Evolutionary conservation across 2,888 invertebrate genomes (phyloP).

Genomic region (Dolomedes plantarius): DNA sequence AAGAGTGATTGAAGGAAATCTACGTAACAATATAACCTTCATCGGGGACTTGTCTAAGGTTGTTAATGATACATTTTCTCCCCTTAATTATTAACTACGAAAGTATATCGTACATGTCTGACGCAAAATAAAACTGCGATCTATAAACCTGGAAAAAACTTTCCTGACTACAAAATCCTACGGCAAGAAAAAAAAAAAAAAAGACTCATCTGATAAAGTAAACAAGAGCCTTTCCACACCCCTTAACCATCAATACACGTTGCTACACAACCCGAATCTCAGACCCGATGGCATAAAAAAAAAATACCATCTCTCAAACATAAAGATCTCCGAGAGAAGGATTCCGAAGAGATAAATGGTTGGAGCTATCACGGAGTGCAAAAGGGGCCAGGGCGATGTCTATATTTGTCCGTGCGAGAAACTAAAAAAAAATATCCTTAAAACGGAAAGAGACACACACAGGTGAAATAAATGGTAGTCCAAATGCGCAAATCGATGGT

Average conservation of each 20-base stretch:
- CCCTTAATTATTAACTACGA: too few relatives aligned
- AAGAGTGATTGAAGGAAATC: too few relatives aligned
- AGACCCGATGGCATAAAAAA: neutral
- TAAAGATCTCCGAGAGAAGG: neutral
- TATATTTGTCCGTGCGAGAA: conserved; percentile 62
- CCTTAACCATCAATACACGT: neutral
- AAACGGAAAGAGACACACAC: conserved; percentile 37
- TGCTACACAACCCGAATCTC: neutral
- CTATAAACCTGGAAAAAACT: too few relatives aligned
- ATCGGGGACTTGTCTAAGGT: too few relatives aligned
- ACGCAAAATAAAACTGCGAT: too few relatives aligned
- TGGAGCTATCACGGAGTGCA: conserved; percentile 56
- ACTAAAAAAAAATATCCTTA: conserved; percentile 32
- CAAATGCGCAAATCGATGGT: conserved; percentile 68
- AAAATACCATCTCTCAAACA: neutral
- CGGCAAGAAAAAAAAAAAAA: too few relatives aligned
- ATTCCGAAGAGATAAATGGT: conserved; percentile 53
- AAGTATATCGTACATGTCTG: too few relatives aligned
- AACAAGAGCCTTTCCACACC: neutral
- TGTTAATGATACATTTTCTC: too few relatives aligned
- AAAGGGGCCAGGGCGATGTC: conserved; percentile 46
- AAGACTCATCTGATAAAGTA: too few relatives aligned
- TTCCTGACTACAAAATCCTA: too few relatives aligned
- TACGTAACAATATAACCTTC: too few relatives aligned
- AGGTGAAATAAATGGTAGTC: conserved; percentile 67